A percentile compares a stretch with the other conserved stretches of the same genome.
phyloP scores from a whole-genome alignment of 2,797 vertebrate species.

The Cossypha niveicapilla region DNA sequence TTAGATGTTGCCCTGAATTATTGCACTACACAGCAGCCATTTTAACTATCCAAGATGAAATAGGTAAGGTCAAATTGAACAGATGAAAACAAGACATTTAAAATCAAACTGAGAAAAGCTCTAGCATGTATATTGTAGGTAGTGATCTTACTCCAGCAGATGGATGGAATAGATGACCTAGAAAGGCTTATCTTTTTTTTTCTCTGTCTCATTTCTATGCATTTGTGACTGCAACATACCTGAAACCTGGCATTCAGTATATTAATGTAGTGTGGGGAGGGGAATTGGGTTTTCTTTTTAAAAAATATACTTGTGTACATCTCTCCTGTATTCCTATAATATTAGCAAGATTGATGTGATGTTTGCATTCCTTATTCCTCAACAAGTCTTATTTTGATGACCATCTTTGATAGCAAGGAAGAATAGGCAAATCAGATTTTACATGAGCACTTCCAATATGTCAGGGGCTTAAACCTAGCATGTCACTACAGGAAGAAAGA shows the following conservation, averaged over 20 bases:
- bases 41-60: slow-evolving; percentile 56
- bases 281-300: neutral
- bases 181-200: neutral
- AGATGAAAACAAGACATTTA: slow-evolving; percentile 48
- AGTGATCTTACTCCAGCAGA: slow-evolving; percentile 51
- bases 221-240: slow-evolving; percentile 21
- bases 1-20: slow-evolving; percentile 26
- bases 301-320: neutral
- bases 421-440: slow-evolving; percentile 33
- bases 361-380: neutral
- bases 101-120: slow-evolving; percentile 35
- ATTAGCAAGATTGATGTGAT: neutral
- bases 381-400: slow-evolving; percentile 49
- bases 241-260: neutral
- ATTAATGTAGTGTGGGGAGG: neutral
- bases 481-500: neutral
- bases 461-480: neutral
- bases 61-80: slow-evolving; percentile 49
- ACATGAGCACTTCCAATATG: slow-evolving; percentile 17
- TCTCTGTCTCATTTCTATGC: neutral
- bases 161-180: slow-evolving; percentile 43
- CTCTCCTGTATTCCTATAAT: neutral
- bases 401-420: slow-evolving; percentile 32
- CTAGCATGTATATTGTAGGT: slow-evolving; percentile 5
- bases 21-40: slow-evolving; percentile 41